Base-by-base conservation (phyloP, 2,888 invertebrate species). In the Venusia cambrica region DNA sequence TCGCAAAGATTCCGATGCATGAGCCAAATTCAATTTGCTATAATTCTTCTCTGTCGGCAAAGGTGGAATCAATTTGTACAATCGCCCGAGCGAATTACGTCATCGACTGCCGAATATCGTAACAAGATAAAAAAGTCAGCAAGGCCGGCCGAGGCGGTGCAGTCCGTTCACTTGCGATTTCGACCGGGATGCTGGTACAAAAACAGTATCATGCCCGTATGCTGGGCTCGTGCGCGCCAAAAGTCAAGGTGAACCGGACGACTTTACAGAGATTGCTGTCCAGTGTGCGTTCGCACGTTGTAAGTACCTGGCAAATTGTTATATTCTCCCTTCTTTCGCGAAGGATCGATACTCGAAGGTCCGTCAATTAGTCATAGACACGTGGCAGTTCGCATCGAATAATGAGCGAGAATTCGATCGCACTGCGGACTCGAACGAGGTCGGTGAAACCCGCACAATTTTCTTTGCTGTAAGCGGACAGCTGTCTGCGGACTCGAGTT, bases 101-200 rank as follows among this genome's bases (percentile, higher is more conserved):
- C 78, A 80, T 62, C 57, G 57, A 50, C 55, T 53, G 64, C 69
- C 73, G 67, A 79, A 76, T 73, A 73, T 76, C 57, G 71, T 70
- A 58, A 68, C 52, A 62, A 64, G 69, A 70, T 72, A 76, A 54
- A 61, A 76, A 76, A 69, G 60, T 59, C 65, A 63, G 37, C 75
- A 78, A 79, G 81, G 81, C 66, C 73, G 71, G 43, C 38, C 43
- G 52, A n/a, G n/a, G 53, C 60, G 49, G 54, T 76, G 78, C 79
- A 73, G 71, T 62, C 80, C 79, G 76, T 76, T 83, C 80, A 83
- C 83, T 83, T 79, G 66, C 80, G 75, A 70, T 83, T 77, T 81
- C 79, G 65, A 63, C 59, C 56, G 57, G 51, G 64, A 58, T 64
- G 62, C 50, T 52, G 55, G 57, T 58, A 65, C 51, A 56, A 56